Conservation (phyloP, 2,113 vertebrate genomes). For the Spheniscus mendiculus region DNA sequence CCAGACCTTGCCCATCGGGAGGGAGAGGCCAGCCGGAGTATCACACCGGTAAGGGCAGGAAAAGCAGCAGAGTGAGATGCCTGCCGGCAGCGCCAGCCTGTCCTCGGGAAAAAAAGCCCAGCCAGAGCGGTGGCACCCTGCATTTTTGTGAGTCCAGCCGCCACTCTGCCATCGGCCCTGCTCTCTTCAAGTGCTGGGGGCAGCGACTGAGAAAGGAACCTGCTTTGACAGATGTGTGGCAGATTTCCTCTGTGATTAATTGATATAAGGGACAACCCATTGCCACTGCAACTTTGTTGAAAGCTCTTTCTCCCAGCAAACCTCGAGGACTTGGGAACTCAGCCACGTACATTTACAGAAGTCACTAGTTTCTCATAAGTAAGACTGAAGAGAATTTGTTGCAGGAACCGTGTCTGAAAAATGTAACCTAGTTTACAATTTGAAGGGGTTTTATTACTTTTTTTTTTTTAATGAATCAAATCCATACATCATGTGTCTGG, state of each 20-base stretch:
- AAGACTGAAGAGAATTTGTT: conserved; percentile 23
- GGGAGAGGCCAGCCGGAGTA: neutral
- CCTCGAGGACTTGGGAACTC: neutral
- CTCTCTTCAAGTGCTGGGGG: neutral
- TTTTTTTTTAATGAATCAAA: neutral
- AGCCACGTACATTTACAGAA: conserved; percentile 29
- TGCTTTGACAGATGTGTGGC: neutral
- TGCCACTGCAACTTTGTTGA: neutral
- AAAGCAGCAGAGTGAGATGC: neutral
- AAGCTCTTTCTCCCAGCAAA: conserved; percentile 19
- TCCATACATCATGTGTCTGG: conserved; percentile 30
- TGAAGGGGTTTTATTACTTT: neutral
- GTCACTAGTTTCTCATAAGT: conserved; percentile 39
- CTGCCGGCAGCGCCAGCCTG: neutral
- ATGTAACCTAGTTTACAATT: conserved; percentile 29
- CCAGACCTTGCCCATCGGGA: neutral
- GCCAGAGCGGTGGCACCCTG: accelerated
- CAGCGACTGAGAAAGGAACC: neutral
- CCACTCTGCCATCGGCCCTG: neutral
- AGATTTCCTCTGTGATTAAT: neutral
- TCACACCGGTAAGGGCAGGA: accelerated
- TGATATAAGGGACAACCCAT: neutral
- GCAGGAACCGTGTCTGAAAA: conserved; percentile 3
- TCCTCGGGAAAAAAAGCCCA: neutral
- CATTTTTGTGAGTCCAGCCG: neutral